These are phyloP conservation scores for Erebia epiphron DNA, from an alignment of 2,888 invertebrate genomes.

Conservation along the genomic window DNA sequence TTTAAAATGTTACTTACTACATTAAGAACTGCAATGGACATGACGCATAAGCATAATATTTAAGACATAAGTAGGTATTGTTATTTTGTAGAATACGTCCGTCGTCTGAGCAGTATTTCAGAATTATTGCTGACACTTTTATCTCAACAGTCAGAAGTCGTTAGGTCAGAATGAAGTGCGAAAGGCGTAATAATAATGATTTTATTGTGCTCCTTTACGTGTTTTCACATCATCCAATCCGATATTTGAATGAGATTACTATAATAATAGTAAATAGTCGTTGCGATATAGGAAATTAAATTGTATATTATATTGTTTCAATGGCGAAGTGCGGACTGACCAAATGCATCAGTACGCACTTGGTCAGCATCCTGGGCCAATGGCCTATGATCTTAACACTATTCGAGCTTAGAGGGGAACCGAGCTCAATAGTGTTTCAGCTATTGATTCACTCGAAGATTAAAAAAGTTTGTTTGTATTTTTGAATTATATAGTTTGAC, in stretches of 20 bases:
- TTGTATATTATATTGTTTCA: too few species aligned
- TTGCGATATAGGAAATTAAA: neutral
- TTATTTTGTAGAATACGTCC: slow-evolving; percentile 12
- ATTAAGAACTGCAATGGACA: too few species aligned
- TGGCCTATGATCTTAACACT: too few species aligned
- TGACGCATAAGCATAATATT: neutral
- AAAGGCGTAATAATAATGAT: slow-evolving; percentile 37
- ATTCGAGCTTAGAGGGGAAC: too few species aligned
- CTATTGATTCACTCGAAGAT: too few species aligned
- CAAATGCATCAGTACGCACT: too few species aligned
- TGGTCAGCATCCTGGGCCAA: too few species aligned
- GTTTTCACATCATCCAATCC: neutral
- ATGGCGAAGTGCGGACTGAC: too few species aligned
- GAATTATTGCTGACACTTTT: slow-evolving; percentile 34
- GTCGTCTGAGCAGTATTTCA: slow-evolving; percentile 19
- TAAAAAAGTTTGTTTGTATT: too few species aligned
- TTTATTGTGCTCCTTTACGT: slow-evolving; percentile 32
- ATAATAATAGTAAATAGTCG: neutral
- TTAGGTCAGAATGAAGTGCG: slow-evolving; percentile 35
- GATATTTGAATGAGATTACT: neutral
- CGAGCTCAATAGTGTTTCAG: too few species aligned
- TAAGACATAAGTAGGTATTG: neutral
- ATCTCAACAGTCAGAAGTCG: slow-evolving; percentile 36
- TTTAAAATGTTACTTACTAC: too few species aligned
- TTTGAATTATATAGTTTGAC: too few species aligned